Conservation (phyloP, 2,888 invertebrate genomes). For the Limnephilus marmoratus region DNA sequence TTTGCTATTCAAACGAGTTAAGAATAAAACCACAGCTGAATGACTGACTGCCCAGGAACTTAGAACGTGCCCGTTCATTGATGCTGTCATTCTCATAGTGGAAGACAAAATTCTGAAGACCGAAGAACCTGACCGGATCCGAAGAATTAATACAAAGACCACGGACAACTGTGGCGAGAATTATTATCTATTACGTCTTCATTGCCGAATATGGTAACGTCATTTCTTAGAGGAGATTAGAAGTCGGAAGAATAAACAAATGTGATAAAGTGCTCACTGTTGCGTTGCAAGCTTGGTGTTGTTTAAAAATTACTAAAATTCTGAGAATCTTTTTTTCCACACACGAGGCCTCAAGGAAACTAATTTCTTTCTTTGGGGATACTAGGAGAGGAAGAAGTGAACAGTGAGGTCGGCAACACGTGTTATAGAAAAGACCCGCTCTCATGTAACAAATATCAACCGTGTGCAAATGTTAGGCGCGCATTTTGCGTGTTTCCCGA, state of each 20-base stretch:
- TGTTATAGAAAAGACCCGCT: too few relatives aligned
- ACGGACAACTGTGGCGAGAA: not conserved
- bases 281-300: too few relatives aligned
- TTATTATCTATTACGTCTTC: not conserved
- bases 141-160: slow-evolving; percentile 22
- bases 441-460: too few relatives aligned
- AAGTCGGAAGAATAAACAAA: not conserved
- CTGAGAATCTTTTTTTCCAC: too few relatives aligned
- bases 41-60: not conserved
- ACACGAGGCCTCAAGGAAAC: too few relatives aligned
- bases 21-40: not conserved
- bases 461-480: too few relatives aligned
- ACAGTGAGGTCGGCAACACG: too few relatives aligned
- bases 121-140: not conserved
- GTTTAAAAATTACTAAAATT: too few relatives aligned
- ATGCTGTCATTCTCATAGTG: not conserved
- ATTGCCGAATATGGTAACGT: not conserved
- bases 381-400: too few relatives aligned
- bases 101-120: not conserved
- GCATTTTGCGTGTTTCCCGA: too few relatives aligned
- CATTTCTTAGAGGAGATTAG: not conserved
- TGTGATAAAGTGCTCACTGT: not conserved
- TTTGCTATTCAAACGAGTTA: not conserved
- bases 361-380: too few relatives aligned
- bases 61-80: not conserved